These are phyloP conservation scores for Talpa occidentalis DNA, from an alignment of 2,113 vertebrate genomes.

Conservation along the genomic window DNA sequence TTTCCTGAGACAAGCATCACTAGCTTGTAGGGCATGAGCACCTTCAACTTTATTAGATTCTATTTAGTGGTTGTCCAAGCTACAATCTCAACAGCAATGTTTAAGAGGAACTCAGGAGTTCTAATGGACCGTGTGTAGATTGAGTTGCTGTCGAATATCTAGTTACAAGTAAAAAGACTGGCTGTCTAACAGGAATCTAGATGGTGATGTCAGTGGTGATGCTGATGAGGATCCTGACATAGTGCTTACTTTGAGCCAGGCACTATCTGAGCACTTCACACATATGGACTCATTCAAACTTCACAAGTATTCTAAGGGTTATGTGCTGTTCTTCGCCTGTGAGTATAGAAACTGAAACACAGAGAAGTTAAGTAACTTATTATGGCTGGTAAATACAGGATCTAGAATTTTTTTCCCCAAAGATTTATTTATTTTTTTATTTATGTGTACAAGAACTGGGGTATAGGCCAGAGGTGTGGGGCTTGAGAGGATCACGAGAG, in stretches of 20 bases:
- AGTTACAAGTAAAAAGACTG: neutral
- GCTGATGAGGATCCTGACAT: neutral
- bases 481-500: no score
- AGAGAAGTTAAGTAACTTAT: neutral
- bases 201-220: neutral
- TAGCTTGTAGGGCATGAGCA: neutral
- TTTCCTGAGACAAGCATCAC: neutral
- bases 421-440: no score
- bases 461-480: no score
- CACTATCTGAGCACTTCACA: neutral
- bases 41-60: neutral
- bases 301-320: neutral
- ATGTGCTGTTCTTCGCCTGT: neutral
- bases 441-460: no score
- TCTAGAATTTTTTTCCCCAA: neutral
- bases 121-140: neutral
- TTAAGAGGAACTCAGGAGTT: neutral
- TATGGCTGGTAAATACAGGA: neutral
- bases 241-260: neutral
- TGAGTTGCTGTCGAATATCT: neutral
- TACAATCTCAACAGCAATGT: neutral
- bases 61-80: neutral
- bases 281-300: neutral
- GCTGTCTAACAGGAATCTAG: neutral
- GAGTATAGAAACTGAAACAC: neutral